phyloP scores from a whole-genome alignment of 2,797 vertebrate species.

The Eospalax fontanierii region DNA sequence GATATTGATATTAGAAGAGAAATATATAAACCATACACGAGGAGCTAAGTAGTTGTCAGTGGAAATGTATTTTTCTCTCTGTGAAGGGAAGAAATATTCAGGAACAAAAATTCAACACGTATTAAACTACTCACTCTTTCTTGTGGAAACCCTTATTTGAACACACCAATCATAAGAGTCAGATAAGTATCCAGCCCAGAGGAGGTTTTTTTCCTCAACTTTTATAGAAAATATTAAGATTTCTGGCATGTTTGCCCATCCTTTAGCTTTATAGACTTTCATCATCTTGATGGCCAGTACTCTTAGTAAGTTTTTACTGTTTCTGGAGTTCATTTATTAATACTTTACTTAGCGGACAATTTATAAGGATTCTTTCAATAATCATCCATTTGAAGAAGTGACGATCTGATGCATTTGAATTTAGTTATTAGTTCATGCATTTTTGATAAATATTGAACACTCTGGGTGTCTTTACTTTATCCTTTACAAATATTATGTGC shows the following conservation, averaged over 20 bases:
- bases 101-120: background rate
- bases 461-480: background rate
- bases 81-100: background rate
- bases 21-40: background rate
- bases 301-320: background rate
- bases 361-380: slow-evolving; percentile 27
- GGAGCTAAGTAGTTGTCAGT: background rate
- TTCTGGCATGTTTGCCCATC: background rate
- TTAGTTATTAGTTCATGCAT: background rate
- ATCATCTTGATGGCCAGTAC: background rate
- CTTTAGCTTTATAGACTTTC: background rate
- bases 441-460: background rate
- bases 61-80: background rate
- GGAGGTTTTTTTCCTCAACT: background rate
- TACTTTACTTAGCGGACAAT: background rate
- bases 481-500: background rate
- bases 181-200: background rate
- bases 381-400: background rate
- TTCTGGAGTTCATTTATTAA: background rate
- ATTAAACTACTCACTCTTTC: background rate
- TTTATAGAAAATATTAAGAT: background rate
- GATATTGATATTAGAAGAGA: background rate
- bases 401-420: background rate
- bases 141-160: background rate
- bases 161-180: background rate